Percentiles rank a stretch among this genome's conserved stretches.
Evolutionary conservation across 2,113 vertebrate species (phyloP).

Genomic region (Burhinus oedicnemus): DNA sequence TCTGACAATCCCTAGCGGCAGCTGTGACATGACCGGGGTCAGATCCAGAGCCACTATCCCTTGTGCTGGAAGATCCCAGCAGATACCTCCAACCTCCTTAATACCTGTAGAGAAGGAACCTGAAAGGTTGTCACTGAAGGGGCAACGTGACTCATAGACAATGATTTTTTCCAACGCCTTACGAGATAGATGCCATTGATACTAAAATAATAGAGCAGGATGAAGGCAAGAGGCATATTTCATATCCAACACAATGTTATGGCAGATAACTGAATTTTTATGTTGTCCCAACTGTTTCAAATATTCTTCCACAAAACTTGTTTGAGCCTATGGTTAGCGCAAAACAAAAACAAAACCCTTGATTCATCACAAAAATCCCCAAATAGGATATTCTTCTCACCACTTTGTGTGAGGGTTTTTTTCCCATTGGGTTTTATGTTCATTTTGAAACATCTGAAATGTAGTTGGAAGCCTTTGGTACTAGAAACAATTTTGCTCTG

Average conservation of each 20-base stretch:
- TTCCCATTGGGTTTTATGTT: neutral
- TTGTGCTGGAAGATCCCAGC: neutral
- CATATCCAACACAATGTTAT: neutral
- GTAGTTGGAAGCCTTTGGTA: neutral
- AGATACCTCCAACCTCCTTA: neutral
- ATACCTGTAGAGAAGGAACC: neutral
- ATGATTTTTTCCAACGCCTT: neutral
- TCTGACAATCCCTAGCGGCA: neutral
- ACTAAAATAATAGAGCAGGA: neutral
- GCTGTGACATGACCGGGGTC: too few species aligned
- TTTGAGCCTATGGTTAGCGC: neutral
- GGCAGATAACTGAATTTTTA: neutral
- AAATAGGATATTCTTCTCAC: neutral
- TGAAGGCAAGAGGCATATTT: neutral
- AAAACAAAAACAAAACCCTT: neutral
- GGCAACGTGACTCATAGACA: neutral
- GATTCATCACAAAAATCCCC: neutral
- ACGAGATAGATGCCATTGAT: neutral
- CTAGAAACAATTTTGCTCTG: neutral
- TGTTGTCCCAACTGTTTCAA: neutral
- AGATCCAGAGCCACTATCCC: neutral
- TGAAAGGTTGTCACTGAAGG: neutral
- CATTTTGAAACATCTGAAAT: neutral
- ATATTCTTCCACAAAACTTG: neutral
- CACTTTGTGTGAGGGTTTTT: neutral